A percentile compares a stretch with the other conserved stretches of the same genome.
phyloP scores from a whole-genome alignment of 2,797 vertebrate genomes.

The Orientallactaga sibirica region DNA sequence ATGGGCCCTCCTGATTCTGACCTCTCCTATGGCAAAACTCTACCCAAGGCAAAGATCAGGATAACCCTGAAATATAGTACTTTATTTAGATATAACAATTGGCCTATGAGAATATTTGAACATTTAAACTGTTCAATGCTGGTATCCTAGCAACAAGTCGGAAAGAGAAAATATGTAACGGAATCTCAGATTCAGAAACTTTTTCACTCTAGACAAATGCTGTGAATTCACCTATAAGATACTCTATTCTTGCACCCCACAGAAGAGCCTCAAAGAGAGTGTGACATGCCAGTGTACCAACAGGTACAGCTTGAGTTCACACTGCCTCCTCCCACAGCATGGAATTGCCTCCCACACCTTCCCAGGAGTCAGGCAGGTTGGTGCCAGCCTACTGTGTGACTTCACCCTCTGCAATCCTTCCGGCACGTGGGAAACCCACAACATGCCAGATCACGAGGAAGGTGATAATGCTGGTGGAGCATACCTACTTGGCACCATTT shows the following conservation, averaged over 20 bases:
- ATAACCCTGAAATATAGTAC: background rate
- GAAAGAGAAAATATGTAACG: background rate
- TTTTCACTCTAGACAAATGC: background rate
- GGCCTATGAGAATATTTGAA: background rate
- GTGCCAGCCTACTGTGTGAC: constrained; percentile 36
- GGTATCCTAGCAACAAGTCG: background rate
- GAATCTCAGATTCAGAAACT: background rate
- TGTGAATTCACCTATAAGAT: background rate
- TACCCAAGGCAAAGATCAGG: background rate
- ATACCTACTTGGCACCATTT: constrained; percentile 79
- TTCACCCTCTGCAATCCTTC: background rate
- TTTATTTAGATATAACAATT: background rate
- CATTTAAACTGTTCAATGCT: background rate
- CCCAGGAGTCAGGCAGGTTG: background rate
- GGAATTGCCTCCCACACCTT: background rate
- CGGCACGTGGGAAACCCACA: background rate
- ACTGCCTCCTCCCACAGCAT: accelerated
- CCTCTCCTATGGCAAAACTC: no score
- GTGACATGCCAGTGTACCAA: accelerated
- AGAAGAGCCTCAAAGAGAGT: background rate
- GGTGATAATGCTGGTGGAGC: constrained; percentile 10
- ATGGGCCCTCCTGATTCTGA: background rate
- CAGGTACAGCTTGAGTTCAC: background rate
- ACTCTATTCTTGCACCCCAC: background rate
- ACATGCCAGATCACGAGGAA: constrained; percentile 70